These are phyloP conservation scores for Malacosoma neustria DNA, from an alignment of 2,888 invertebrate species.

Conservation along the genomic window DNA sequence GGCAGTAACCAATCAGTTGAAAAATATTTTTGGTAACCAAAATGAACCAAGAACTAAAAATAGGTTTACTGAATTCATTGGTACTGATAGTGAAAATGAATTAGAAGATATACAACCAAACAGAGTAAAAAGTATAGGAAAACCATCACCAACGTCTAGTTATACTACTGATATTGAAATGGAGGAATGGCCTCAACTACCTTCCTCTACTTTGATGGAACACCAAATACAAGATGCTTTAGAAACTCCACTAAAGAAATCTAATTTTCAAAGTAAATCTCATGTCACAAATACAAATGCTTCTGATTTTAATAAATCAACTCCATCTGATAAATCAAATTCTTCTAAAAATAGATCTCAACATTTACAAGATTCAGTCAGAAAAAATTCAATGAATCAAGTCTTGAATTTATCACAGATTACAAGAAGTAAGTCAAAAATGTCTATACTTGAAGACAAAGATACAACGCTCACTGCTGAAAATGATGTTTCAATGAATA, in stretches of 20 bases:
- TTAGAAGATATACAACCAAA: constrained; percentile 32
- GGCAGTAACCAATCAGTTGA: too few relatives aligned
- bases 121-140: constrained; percentile 19
- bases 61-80: constrained; percentile 49
- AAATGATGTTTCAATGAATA: background rate
- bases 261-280: too few relatives aligned
- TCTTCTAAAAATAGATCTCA: constrained; percentile 23
- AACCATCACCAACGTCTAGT: constrained; percentile 36
- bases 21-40: background rate
- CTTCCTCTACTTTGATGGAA: constrained; percentile 64
- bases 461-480: background rate
- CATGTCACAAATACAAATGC: constrained; percentile 13
- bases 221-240: constrained; percentile 34
- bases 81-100: constrained; percentile 49
- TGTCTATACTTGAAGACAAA: constrained; percentile 3
- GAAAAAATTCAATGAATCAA: constrained; percentile 4
- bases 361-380: constrained; percentile 6
- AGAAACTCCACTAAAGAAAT: constrained; percentile 32
- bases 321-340: constrained; percentile 21
- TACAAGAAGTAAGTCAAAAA: background rate
- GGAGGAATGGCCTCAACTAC: constrained; percentile 52
- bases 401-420: background rate
- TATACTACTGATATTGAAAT: constrained; percentile 49
- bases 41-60: constrained; percentile 39
- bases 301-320: constrained; percentile 18